These are phyloP conservation scores for Epinephelus fuscoguttatus DNA, from an alignment of 2,113 vertebrate genomes.

Conservation along the genomic window DNA sequence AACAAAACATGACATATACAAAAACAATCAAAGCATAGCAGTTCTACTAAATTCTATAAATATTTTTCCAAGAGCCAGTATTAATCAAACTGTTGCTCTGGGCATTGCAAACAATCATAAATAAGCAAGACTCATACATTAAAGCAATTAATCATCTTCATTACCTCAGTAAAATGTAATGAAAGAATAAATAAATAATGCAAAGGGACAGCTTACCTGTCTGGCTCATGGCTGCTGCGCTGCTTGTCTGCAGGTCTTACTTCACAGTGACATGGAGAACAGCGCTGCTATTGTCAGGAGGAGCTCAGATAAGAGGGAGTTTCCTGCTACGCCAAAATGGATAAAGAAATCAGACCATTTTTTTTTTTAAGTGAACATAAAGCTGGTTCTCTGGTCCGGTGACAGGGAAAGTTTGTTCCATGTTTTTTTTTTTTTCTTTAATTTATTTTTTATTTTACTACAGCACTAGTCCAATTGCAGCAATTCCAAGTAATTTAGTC, in stretches of 20 bases:
- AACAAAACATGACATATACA: background rate
- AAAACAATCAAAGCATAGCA: background rate
- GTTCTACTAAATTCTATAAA: background rate
- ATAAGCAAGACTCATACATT: slow-evolving; percentile 1
- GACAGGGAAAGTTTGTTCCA: background rate
- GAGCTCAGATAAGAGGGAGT: slow-evolving; percentile 62
- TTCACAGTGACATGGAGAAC: slow-evolving; percentile 38
- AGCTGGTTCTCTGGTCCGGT: background rate
- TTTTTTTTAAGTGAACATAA: background rate
- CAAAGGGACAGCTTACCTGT: slow-evolving; percentile 53
- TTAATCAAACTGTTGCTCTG: slow-evolving; percentile 5
- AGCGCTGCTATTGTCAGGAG: slow-evolving; percentile 47
- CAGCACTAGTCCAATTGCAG: background rate
- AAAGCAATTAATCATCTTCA: slow-evolving; percentile 26
- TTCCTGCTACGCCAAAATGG: slow-evolving; percentile 58
- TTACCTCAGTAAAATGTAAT: background rate
- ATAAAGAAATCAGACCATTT: slow-evolving; percentile 12
- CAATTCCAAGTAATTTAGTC: background rate
- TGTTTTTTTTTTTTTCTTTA: background rate
- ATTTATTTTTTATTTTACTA: background rate
- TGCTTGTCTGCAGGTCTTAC: slow-evolving; percentile 43
- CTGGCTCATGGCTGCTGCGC: slow-evolving; percentile 63
- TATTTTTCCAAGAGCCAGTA: background rate
- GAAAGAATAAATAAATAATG: slow-evolving; percentile 14
- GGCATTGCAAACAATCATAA: slow-evolving; percentile 1